Evolutionary conservation across 92 coral and sea anemone species (phyloP).

Genomic region (Meandrina meandrites): DNA sequence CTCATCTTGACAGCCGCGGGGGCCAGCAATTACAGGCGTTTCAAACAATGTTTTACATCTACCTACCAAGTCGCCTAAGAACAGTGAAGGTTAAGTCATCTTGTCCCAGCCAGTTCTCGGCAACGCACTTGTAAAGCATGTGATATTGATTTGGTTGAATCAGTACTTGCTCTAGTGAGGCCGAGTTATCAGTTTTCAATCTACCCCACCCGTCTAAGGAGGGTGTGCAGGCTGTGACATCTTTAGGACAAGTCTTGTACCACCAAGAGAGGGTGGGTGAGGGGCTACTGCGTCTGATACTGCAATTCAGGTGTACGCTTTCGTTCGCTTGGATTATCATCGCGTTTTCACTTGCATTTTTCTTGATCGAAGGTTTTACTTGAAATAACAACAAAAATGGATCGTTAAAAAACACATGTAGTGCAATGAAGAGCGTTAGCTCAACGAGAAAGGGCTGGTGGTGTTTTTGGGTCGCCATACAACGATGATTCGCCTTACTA

Average conservation of each 20-base stretch:
- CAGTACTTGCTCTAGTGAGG: background rate
- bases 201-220: conserved; percentile 35
- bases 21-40: no score
- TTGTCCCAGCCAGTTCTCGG: conserved; percentile 56
- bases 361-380: conserved; percentile 66
- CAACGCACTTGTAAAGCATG: conserved; percentile 67
- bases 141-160: conserved; percentile 36
- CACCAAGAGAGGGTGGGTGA: conserved; percentile 68
- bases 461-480: background rate
- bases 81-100: conserved; percentile 57
- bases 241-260: conserved; percentile 46
- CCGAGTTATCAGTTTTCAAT: conserved; percentile 20
- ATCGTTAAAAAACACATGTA: background rate
- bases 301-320: conserved; percentile 45
- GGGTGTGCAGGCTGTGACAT: conserved; percentile 38
- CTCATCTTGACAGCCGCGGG: no score
- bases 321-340: conserved; percentile 37
- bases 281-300: conserved; percentile 54
- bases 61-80: conserved; percentile 32
- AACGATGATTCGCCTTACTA: background rate
- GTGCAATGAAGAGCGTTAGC: background rate
- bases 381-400: background rate
- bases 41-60: background rate
- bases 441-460: background rate
- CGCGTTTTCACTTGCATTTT: conserved; percentile 20